These are phyloP conservation scores for Macrosteles quadrilineatus DNA, from an alignment of 1,140 invertebrate species.

Conservation along the genomic window DNA sequence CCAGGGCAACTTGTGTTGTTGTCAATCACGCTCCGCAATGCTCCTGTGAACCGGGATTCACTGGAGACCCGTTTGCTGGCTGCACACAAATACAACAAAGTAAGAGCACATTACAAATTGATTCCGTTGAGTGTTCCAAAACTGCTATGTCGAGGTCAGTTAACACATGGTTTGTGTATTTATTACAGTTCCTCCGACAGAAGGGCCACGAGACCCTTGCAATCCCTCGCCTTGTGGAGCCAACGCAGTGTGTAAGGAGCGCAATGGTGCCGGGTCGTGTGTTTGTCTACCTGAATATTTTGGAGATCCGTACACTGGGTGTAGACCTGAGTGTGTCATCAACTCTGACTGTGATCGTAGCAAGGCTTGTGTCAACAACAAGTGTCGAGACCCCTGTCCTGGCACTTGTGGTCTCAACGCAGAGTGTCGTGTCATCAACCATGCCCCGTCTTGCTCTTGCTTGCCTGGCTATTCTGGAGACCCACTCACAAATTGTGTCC, in stretches of 20 bases:
- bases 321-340: slow-evolving; percentile 67
- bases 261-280: slow-evolving; percentile 73
- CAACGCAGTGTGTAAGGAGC: slow-evolving; percentile 70
- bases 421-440: slow-evolving; percentile 67
- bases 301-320: slow-evolving; percentile 65
- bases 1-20: slow-evolving; percentile 77
- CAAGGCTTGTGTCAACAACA: slow-evolving; percentile 68
- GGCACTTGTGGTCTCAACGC: slow-evolving; percentile 73
- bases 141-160: too few relatives aligned
- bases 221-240: slow-evolving; percentile 73
- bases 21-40: slow-evolving; percentile 81
- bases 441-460: slow-evolving; percentile 67
- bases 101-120: slow-evolving; percentile 31
- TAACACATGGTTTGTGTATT: slow-evolving; percentile 39
- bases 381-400: slow-evolving; percentile 75
- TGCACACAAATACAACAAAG: slow-evolving; percentile 57
- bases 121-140: neutral
- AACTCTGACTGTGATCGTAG: slow-evolving; percentile 70
- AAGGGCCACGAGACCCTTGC: slow-evolving; percentile 60
- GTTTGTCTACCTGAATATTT: slow-evolving; percentile 64
- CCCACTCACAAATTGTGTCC: slow-evolving; percentile 22
- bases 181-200: slow-evolving; percentile 46
- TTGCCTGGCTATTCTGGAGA: slow-evolving; percentile 59
- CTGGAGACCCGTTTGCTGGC: slow-evolving; percentile 80
- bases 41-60: slow-evolving; percentile 73